Conservation (phyloP, 2,797 vertebrate genomes). For the Gymnopithys bicolor region DNA sequence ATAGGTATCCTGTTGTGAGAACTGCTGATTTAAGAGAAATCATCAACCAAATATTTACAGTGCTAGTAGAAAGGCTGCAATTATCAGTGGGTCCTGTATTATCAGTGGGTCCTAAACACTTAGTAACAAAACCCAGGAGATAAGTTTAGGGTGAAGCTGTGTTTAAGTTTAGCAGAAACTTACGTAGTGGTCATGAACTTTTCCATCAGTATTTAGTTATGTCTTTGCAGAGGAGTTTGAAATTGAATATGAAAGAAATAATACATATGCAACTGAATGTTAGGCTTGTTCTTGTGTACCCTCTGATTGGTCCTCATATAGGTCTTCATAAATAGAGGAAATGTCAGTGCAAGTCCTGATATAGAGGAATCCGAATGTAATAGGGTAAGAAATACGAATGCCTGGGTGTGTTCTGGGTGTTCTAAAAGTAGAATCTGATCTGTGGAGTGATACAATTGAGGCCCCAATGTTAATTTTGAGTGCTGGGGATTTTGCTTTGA, state of each 20-base stretch:
- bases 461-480: fast-evolving
- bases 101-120: background rate
- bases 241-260: background rate
- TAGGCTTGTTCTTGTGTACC: background rate
- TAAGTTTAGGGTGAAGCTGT: background rate
- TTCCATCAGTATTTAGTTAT: background rate
- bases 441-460: background rate
- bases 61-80: background rate
- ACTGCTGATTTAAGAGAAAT: background rate
- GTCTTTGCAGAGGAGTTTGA: background rate
- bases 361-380: background rate
- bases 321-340: background rate
- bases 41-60: background rate
- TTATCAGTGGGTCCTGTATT: background rate
- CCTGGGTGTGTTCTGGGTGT: background rate
- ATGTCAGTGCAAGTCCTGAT: background rate
- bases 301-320: background rate
- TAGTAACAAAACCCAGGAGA: background rate
- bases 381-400: background rate
- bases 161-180: background rate
- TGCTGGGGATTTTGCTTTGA: fast-evolving
- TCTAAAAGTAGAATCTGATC: background rate
- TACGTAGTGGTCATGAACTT: background rate
- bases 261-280: background rate
- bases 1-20: background rate